Evolutionary conservation across 2,888 invertebrate genomes (phyloP), one percentile per base, ranked within the genome.

Genomic region (Dasypolia templi): DNA sequence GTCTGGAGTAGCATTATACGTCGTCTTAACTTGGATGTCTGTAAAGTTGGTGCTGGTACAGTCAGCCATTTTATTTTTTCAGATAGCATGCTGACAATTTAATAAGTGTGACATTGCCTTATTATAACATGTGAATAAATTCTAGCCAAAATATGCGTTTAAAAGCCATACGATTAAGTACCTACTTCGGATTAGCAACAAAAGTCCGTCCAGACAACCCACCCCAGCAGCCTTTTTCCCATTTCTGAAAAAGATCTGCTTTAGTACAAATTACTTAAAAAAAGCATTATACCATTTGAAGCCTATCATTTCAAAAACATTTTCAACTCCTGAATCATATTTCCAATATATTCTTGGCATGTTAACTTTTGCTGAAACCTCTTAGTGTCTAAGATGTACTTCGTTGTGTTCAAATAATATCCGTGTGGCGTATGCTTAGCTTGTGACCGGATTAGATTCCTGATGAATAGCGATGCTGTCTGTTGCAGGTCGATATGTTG

Each of bases 401-500:
- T 42, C 19, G 26, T 26, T 69, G 61, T 66, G 39, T 59, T 32
- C 49, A 51, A 67, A 71, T 75, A 39, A 79, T 74, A 82, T 75
- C 39, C 58, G 65, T 69, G 65, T 55, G 68, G 75, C 73, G 69
- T 62, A 63, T 64, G 86, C 77, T 85, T 77, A 84, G 76, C 72
- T 71, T 66, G 67, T 63, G 69, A 63, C 81, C 76, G 81, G 77
- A 86, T 86, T 84, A 82, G 80, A 78, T 84, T 67, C 69, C 75
- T 78, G 66, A 62, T 84, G 84, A 82, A 84, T 78, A 67, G 84
- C 51, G 35, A 5, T 42, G 26, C 44, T 46, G n/a, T 62, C 14
- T 39, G 19, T 53, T 6, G 14, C 19, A 39, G n/a, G 5, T n/a
- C 11, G 14, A 67, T 14, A 29, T 62, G 55, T 35, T 70, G 19